Evolutionary conservation across 2,888 invertebrate genomes (phyloP).

Genomic region (Chydorus sphaericus): DNA sequence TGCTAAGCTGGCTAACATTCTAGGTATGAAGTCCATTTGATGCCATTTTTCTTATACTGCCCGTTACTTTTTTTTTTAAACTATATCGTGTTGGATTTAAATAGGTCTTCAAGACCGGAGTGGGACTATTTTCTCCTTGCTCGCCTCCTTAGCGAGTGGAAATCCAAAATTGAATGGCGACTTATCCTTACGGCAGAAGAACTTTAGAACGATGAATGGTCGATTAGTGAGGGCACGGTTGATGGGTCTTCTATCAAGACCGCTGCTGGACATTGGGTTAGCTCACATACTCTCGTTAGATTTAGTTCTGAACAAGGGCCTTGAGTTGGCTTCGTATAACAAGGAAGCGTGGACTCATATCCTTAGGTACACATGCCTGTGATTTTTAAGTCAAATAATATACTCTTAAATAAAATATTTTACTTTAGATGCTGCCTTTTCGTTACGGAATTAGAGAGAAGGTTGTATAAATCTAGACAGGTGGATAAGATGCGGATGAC

Average conservation of each 20-base stretch:
- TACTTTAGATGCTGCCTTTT: conserved; percentile 63
- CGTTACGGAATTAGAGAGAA: conserved; percentile 67
- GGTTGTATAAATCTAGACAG: not conserved
- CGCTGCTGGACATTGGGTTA: not conserved
- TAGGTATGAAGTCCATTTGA: not conserved
- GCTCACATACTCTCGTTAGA: conserved; percentile 87
- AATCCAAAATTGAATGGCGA: not conserved
- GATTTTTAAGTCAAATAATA: not conserved
- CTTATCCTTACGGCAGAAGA: conserved; percentile 6
- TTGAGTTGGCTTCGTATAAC: conserved; percentile 83
- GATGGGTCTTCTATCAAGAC: not conserved
- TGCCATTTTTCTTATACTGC: not conserved
- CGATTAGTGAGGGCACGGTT: conserved; percentile 14
- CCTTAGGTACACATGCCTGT: conserved; percentile 56
- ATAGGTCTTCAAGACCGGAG: conserved; percentile 71
- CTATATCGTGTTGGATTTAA: conserved; percentile 1
- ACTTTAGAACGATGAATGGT: not conserved
- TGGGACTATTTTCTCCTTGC: conserved; percentile 69
- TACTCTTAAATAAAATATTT: not conserved
- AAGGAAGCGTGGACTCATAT: conserved; percentile 93
- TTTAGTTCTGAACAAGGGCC: conserved; percentile 68
- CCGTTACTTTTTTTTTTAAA: too few relatives aligned
- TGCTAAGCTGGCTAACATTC: conserved; percentile 67
- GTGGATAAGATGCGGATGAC: not conserved
- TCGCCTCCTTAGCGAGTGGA: conserved; percentile 71